phyloP scores from a whole-genome alignment of 2,113 vertebrate genomes.

The Onychostruthus taczanowskii region DNA sequence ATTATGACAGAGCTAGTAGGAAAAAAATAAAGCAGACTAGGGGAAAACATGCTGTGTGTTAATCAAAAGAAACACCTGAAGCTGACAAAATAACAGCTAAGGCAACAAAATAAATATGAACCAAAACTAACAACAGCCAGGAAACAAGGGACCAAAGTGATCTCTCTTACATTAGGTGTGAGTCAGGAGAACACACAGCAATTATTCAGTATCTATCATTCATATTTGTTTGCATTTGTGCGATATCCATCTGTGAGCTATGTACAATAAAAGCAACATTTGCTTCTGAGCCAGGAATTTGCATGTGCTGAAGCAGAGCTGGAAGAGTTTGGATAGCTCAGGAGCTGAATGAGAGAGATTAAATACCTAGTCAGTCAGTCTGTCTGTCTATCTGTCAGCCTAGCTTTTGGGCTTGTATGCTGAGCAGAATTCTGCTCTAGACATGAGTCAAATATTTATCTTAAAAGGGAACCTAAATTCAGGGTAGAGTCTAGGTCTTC shows the following conservation, averaged over 20 bases:
- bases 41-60: not conserved
- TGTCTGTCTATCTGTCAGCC: not conserved
- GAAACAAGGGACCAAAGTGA: not conserved
- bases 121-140: not conserved
- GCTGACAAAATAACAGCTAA: conserved; percentile 29
- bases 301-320: not conserved
- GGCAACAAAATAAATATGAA: not conserved
- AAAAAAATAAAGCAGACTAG: not conserved
- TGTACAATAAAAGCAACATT: not conserved
- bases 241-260: not conserved
- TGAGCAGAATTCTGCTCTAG: not conserved
- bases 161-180: not conserved
- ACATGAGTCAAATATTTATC: not conserved
- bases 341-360: not conserved
- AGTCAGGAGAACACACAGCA: accelerated
- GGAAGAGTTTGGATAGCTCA: not conserved
- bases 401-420: accelerated
- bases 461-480: not conserved
- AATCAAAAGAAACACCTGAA: conserved; percentile 47
- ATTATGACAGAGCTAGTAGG: not conserved
- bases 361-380: not conserved
- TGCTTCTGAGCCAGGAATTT: not conserved
- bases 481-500: not conserved
- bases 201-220: not conserved
- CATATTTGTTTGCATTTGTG: conserved; percentile 12